Evolutionary conservation across 2,113 vertebrate species (phyloP).

Genomic region (Marmota monax): DNA sequence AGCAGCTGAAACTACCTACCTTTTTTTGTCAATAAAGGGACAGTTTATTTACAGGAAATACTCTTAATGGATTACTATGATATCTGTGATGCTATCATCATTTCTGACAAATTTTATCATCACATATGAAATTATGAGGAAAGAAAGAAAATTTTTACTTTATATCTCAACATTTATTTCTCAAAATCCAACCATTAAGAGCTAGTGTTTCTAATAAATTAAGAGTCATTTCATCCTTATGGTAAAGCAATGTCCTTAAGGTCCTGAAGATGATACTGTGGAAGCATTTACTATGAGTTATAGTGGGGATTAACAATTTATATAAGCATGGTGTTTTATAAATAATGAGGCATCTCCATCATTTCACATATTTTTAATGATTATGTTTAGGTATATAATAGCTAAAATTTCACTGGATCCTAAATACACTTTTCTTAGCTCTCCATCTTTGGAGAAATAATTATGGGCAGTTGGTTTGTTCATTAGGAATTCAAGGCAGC

Average conservation of each 20-base stretch:
- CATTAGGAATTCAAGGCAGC: slow-evolving; percentile 61
- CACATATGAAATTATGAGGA: slow-evolving; percentile 36
- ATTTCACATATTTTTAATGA: background rate
- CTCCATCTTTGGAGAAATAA: slow-evolving; percentile 1
- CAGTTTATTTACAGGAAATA: background rate
- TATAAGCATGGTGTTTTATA: background rate
- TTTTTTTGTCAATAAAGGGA: background rate
- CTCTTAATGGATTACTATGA: background rate
- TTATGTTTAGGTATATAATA: slow-evolving; percentile 32
- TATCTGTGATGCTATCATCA: background rate
- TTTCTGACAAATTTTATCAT: background rate
- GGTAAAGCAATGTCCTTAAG: background rate
- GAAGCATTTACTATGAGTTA: background rate
- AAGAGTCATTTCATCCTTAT: slow-evolving; percentile 27
- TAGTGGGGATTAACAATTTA: background rate
- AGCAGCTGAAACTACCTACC: background rate
- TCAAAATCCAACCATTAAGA: slow-evolving; percentile 55
- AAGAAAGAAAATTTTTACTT: slow-evolving; percentile 56
- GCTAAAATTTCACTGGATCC: background rate
- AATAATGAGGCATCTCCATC: background rate
- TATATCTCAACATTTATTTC: slow-evolving; percentile 50
- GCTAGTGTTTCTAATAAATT: slow-evolving; percentile 26
- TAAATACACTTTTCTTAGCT: background rate
- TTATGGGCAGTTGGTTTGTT: background rate
- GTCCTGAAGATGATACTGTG: background rate